Evolutionary conservation across 2,113 vertebrate genomes (phyloP).

Genomic region (Eulemur macaco): DNA sequence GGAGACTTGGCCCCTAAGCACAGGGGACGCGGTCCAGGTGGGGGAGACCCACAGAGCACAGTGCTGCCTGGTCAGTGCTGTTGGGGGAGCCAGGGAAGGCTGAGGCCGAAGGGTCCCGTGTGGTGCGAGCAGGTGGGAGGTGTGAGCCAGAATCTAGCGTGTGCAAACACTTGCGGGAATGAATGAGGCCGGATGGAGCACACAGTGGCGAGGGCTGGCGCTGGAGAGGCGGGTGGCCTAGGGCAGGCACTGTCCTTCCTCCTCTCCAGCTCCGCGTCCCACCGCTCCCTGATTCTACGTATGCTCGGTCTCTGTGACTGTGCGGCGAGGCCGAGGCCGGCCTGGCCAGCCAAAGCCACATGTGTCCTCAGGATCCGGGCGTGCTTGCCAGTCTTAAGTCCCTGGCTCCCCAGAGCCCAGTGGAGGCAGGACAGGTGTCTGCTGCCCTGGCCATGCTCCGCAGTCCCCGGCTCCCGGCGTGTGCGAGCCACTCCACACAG

Average conservation of each 20-base stretch:
- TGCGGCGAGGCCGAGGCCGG: not conserved
- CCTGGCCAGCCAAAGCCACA: not conserved
- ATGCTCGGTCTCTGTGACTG: not conserved
- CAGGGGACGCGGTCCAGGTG: too few relatives aligned
- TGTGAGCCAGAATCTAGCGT: not conserved
- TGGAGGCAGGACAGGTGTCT: not conserved
- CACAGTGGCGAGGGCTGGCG: too few relatives aligned
- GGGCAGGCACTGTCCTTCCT: too few relatives aligned
- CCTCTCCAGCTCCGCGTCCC: too few relatives aligned
- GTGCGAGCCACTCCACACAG: too few relatives aligned
- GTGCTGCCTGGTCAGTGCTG: not conserved
- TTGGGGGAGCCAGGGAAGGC: not conserved
- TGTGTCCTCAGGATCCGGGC: not conserved
- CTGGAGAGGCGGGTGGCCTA: too few relatives aligned
- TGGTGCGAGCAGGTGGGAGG: accelerated
- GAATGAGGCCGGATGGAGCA: too few relatives aligned
- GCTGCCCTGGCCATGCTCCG: not conserved
- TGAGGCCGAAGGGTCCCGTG: not conserved
- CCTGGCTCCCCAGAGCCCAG: not conserved
- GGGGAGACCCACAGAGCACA: not conserved
- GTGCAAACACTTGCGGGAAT: not conserved
- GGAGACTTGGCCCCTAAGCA: not conserved
- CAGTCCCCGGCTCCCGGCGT: too few relatives aligned
- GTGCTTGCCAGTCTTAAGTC: not conserved
- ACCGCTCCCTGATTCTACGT: too few relatives aligned